A percentile compares a stretch with the other conserved stretches of the same genome.
Evolutionary conservation across 1,140 invertebrate genomes (phyloP).

Genomic region (Teleogryllus occipitalis): DNA sequence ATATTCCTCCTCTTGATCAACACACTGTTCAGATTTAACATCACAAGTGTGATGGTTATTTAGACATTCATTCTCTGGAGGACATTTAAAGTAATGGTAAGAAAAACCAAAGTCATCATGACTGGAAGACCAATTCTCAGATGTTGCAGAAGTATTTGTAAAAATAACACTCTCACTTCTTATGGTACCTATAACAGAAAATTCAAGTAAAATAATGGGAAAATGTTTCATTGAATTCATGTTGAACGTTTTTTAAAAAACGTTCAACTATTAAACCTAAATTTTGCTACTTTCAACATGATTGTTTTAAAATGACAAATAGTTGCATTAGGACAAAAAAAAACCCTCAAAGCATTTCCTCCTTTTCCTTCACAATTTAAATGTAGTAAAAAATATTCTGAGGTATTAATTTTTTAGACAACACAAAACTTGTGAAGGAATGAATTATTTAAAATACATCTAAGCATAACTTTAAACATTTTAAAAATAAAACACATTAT

Average conservation of each 20-base stretch:
- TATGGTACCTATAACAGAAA: background rate
- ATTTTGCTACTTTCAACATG: no score
- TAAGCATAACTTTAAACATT: no score
- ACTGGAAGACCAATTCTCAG: background rate
- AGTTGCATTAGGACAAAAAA: background rate
- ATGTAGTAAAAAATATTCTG: no score
- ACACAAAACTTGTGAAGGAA: no score
- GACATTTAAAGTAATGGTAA: slow-evolving; percentile 83
- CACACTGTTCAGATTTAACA: slow-evolving; percentile 72
- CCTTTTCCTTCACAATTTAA: no score
- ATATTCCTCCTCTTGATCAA: slow-evolving; percentile 65
- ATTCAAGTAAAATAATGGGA: background rate
- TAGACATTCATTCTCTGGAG: slow-evolving; percentile 85
- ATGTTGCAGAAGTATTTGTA: background rate
- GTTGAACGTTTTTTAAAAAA: no score
- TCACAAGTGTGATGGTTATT: slow-evolving; percentile 90
- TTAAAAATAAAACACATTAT: no score
- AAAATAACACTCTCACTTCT: background rate
- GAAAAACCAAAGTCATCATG: slow-evolving; percentile 37
- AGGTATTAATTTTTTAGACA: no score
- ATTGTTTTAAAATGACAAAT: background rate
- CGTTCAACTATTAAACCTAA: no score
- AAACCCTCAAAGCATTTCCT: background rate
- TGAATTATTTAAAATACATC: no score
- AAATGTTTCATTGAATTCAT: no score